phyloP scores from a whole-genome alignment of 2,113 vertebrate genomes.

The Hirundichthys speculiger region DNA sequence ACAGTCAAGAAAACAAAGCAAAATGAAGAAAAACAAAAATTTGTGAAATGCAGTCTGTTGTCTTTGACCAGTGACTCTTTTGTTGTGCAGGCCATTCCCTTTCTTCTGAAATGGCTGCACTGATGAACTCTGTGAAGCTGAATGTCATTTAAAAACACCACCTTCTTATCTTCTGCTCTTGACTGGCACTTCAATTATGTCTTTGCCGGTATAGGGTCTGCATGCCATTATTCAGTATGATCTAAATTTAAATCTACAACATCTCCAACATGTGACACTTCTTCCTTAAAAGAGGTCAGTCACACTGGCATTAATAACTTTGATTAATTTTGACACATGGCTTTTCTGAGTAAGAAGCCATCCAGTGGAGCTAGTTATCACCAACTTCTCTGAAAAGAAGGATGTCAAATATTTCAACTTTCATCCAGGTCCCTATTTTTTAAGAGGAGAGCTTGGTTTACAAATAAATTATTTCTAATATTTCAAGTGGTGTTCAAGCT shows the following conservation, averaged over 20 bases:
- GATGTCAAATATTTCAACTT: conserved; percentile 28
- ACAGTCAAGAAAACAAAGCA: no score
- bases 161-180: conserved; percentile 46
- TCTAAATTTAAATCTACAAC: conserved; percentile 68
- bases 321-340: conserved; percentile 57
- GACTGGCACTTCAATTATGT: conserved; percentile 62
- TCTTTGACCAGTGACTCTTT: conserved; percentile 36
- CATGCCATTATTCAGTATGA: conserved; percentile 54
- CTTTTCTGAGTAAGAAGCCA: conserved; percentile 51
- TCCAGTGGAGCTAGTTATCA: conserved; percentile 30
- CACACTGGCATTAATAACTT: conserved; percentile 37
- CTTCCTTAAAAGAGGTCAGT: conserved; percentile 37
- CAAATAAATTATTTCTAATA: conserved; percentile 32
- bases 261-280: conserved; percentile 40
- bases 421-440: conserved; percentile 11
- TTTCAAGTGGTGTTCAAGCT: conserved; percentile 42
- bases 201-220: conserved; percentile 28
- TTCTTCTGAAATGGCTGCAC: conserved; percentile 50
- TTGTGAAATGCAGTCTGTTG: conserved; percentile 39
- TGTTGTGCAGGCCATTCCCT: conserved; percentile 27
- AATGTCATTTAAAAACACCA: conserved; percentile 40
- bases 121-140: conserved; percentile 52
- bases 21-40: no score
- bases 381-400: conserved; percentile 25
- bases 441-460: conserved; percentile 15